Evolutionary conservation across 2,797 vertebrate species (phyloP).

Genomic region (Oceanodroma leucorhoa): DNA sequence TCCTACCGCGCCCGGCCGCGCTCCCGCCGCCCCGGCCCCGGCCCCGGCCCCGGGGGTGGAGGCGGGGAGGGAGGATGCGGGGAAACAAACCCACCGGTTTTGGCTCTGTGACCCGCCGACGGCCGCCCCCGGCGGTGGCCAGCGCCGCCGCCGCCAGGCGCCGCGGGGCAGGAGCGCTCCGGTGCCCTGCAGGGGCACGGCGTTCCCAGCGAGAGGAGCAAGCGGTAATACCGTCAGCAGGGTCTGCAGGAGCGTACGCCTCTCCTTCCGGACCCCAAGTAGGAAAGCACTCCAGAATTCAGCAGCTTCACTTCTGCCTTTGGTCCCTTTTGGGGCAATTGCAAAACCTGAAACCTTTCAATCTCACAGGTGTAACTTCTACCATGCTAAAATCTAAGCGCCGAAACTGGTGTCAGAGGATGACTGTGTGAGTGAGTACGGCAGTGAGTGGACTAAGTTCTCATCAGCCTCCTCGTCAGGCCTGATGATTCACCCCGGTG

Average conservation of each 20-base stretch:
- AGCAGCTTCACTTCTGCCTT: neutral
- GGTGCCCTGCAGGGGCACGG: neutral
- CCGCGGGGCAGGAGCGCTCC: neutral
- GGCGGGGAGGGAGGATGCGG: neutral
- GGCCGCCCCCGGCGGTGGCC: too few species aligned
- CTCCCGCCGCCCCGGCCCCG: neutral
- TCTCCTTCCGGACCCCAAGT: accelerated
- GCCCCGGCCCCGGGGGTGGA: too few species aligned
- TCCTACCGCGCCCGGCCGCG: neutral
- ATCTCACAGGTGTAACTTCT: accelerated
- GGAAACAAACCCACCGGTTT: accelerated
- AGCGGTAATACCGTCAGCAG: accelerated
- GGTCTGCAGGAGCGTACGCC: neutral
- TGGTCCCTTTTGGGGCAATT: accelerated
- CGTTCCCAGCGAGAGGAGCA: neutral
- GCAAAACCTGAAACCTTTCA: accelerated
- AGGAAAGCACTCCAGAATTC: neutral
- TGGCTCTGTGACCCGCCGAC: too few species aligned
- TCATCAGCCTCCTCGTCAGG: accelerated
- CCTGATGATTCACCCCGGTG: accelerated
- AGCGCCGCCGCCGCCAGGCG: neutral
- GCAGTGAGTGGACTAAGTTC: accelerated
- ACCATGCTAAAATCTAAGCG: accelerated
- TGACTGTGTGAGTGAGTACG: accelerated
- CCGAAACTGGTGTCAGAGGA: accelerated